Evolutionary conservation across 2,797 vertebrate species (phyloP).

Genomic region (Zalophus californianus): DNA sequence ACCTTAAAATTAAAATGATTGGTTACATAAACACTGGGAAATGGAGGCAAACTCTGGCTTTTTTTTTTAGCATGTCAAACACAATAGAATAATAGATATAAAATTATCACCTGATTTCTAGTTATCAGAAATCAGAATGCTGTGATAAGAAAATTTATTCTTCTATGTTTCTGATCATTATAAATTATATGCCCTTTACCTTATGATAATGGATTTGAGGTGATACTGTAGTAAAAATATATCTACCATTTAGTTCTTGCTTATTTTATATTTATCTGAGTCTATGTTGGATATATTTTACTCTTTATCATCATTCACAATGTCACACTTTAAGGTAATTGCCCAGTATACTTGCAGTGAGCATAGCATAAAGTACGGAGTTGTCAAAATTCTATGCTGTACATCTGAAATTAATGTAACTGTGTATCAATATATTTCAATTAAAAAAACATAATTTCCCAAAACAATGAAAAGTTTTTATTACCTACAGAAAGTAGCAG

Average conservation of each 20-base stretch:
- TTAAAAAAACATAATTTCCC: not conserved
- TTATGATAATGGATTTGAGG: not conserved
- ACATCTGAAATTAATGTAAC: not conserved
- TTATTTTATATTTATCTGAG: not conserved
- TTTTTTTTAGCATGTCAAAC: not conserved
- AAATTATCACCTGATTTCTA: not conserved
- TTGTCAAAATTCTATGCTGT: not conserved
- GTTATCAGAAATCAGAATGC: not conserved
- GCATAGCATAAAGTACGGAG: not conserved
- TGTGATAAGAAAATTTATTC: not conserved
- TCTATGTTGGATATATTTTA: not conserved
- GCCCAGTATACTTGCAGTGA: not conserved
- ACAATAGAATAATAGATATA: not conserved
- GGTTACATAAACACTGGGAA: not conserved
- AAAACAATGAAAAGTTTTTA: not conserved
- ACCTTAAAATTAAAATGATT: not conserved
- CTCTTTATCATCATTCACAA: not conserved
- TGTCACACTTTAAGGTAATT: not conserved
- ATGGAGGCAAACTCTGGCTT: not conserved
- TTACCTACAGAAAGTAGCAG: not conserved
- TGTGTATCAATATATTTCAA: not conserved
- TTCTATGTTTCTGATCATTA: not conserved
- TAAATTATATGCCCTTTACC: not conserved
- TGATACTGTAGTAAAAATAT: not conserved
- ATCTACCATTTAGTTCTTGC: not conserved